Evolutionary conservation across 2,797 vertebrate species (phyloP).

Genomic region (Toxotes lorentzi): DNA sequence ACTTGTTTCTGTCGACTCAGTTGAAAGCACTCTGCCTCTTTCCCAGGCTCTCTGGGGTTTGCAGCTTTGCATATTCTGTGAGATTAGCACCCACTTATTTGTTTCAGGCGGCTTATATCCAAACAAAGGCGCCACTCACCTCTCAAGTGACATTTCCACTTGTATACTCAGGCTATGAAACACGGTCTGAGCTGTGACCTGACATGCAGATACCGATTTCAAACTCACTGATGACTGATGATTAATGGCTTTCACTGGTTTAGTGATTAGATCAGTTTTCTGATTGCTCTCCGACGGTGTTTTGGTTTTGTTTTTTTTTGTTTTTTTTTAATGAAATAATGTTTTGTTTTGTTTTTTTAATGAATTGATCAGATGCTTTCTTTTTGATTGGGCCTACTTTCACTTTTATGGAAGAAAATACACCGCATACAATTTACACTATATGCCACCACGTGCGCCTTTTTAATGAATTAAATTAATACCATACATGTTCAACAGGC

Average conservation of each 20-base stretch:
- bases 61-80: constrained; percentile 78
- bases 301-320: background rate
- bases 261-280: constrained; percentile 13
- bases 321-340: no score
- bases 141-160: constrained; percentile 31
- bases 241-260: constrained; percentile 13
- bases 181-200: background rate
- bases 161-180: background rate
- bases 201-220: background rate
- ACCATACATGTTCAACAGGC: background rate
- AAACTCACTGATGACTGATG: constrained; percentile 13
- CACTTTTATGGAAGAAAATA: background rate
- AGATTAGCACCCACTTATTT: constrained; percentile 74
- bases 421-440: background rate
- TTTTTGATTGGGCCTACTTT: background rate
- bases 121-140: constrained; percentile 75
- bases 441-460: background rate
- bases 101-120: constrained; percentile 59
- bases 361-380: background rate
- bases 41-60: constrained; percentile 9
- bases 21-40: background rate
- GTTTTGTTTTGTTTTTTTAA: no score
- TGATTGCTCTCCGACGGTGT: background rate
- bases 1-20: background rate
- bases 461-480: background rate